Evolutionary conservation across 2,797 vertebrate species (phyloP), one percentile per base, ranked within the genome.

Genomic region (Semaprochilodus insignis): DNA sequence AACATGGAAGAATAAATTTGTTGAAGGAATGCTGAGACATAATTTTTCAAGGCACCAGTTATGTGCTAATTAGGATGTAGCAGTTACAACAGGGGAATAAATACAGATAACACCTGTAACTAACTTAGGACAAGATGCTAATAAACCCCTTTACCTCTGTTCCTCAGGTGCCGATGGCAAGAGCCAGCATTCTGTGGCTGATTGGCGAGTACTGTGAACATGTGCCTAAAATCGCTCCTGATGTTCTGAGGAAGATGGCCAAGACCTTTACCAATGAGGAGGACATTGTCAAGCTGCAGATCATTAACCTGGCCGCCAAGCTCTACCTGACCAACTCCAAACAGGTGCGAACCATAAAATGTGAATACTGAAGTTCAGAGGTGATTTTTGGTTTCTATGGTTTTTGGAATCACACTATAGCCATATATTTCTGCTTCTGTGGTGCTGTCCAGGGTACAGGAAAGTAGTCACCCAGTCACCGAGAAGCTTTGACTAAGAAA

Each of bases 281-380:
- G 80, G 98, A 99, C 88, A 99, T 99, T 0, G 98, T 99, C 86
- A 99, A 99, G 90, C 92, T 99, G 19, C 98, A 99, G 81, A 96
- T 98, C 87, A 97, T 99, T 90, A 99, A 99, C 89, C 88, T 99
- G 88, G 97, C 98, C 0, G 98, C 98, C 78, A 99, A 99, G 89
- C 96, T 99, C 27, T 99, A 99, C 90, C 94, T 99, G 87, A 99
- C 98, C 84, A 99, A 99, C 93, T 99, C 96, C 25, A 99, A 99
- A 92, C 98, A 99, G 97, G 97, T 98, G 81, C 72, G 0, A 10
- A 0, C 14, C 17, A 31, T 59, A 1, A 52, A 16, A 44, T 48
- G 0, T 25, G 34, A 36, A 40, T 72, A 19, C 75, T 40, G 19
- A 1, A 17, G 10, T 10, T 13, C 11, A 48, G 8, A 48, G 44